These are phyloP conservation scores for Ophion ellenae DNA, from an alignment of 2,888 invertebrate genomes.

Conservation along the genomic window DNA sequence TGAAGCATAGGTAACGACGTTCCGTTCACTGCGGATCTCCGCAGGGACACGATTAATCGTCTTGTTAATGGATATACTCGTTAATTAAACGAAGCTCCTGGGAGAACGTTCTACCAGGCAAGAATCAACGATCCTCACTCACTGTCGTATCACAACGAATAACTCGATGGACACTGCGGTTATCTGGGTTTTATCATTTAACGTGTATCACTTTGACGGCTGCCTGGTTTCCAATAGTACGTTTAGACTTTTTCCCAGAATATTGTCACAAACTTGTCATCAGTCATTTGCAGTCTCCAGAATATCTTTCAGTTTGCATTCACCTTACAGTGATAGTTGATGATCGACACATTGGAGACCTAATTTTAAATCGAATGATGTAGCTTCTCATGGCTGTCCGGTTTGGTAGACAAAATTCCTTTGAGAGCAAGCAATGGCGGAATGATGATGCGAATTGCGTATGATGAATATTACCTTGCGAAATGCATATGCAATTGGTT, in stretches of 20 bases:
- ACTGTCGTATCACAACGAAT: conserved; percentile 47
- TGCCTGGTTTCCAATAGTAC: neutral
- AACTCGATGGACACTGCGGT: conserved; percentile 22
- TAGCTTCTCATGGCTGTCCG: no score
- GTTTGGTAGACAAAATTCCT: no score
- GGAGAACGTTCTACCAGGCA: conserved; percentile 46
- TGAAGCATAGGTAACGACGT: conserved; percentile 36
- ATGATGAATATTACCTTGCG: no score
- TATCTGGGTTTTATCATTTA: conserved; percentile 33
- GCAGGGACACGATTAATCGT: conserved; percentile 72
- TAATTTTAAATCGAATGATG: no score
- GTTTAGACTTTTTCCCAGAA: neutral
- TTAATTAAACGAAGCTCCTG: conserved; percentile 73
- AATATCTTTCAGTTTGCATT: neutral
- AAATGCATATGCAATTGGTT: no score
- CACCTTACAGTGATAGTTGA: neutral
- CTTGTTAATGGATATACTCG: conserved; percentile 74
- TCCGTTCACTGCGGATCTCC: conserved; percentile 53
- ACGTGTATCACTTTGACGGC: neutral
- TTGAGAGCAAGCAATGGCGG: no score
- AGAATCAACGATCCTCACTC: conserved; percentile 26
- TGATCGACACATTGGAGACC: no score
- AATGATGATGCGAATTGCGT: no score
- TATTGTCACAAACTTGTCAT: neutral
- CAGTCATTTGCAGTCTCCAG: neutral